Evolutionary conservation across 2,113 vertebrate species (phyloP).

Genomic region (Aspidoscelis tigris): DNA sequence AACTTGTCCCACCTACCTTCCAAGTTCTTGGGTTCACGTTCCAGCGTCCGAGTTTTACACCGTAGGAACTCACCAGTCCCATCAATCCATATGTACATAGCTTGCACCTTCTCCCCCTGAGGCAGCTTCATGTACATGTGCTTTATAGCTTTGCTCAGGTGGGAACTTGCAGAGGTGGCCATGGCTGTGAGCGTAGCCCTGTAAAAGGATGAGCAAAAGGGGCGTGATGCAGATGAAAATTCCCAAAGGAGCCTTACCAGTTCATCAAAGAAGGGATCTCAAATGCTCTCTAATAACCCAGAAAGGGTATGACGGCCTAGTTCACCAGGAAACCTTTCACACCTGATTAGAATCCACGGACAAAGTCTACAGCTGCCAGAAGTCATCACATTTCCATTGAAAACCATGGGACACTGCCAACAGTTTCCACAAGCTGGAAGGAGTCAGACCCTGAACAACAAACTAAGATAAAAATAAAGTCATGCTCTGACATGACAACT

Average conservation of each 20-base stretch:
- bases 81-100: conserved; percentile 96
- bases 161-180: conserved; percentile 89
- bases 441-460: background rate
- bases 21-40: conserved; percentile 89
- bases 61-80: conserved; percentile 91
- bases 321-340: background rate
- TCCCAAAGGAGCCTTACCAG: conserved; percentile 1
- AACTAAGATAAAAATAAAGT: background rate
- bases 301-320: background rate
- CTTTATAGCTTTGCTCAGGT: conserved; percentile 90
- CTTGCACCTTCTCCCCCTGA: conserved; percentile 89
- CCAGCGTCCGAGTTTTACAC: conserved; percentile 92
- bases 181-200: conserved; percentile 76
- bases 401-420: background rate
- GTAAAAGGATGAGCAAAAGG: conserved; percentile 1
- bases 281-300: background rate
- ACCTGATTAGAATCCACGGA: conserved; percentile 14
- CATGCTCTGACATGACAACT: background rate
- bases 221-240: background rate
- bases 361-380: conserved; percentile 4
- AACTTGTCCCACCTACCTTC: conserved; percentile 80
- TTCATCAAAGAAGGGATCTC: background rate
- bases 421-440: background rate
- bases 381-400: background rate
- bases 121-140: conserved; percentile 91